Evolutionary conservation across 2,888 invertebrate species (phyloP).

Genomic region (Hybos culiciformis): DNA sequence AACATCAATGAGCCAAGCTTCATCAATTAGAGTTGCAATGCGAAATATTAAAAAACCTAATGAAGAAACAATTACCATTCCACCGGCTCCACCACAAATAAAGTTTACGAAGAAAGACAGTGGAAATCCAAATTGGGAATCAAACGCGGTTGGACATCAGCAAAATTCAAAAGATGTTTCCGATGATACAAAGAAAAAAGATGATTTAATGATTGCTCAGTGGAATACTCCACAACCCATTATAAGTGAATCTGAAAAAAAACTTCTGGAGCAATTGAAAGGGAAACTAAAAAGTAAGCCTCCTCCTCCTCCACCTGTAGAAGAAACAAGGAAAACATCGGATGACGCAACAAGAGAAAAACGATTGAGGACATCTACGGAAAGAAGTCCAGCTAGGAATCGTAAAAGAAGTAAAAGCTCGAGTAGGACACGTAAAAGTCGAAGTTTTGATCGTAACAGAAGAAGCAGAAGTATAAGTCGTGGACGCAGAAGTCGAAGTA

Average conservation of each 20-base stretch:
- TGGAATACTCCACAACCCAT: constrained; percentile 45
- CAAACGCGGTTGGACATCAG: constrained; percentile 17
- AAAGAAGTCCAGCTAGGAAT: constrained; percentile 14
- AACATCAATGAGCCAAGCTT: constrained; percentile 35
- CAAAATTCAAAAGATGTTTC: constrained; percentile 15
- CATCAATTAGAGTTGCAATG: constrained; percentile 53
- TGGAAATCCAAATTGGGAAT: background rate
- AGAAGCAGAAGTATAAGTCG: constrained; percentile 18
- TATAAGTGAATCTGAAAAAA: constrained; percentile 43
- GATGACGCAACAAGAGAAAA: constrained; percentile 21
- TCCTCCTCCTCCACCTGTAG: no score
- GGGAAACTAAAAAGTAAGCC: constrained; percentile 30
- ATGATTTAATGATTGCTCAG: constrained; percentile 41
- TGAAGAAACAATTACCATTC: constrained; percentile 26
- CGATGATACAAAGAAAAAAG: constrained; percentile 28
- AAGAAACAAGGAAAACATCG: constrained; percentile 15
- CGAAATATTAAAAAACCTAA: constrained; percentile 42
- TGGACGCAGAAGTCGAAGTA: constrained; percentile 15
- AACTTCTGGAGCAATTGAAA: constrained; percentile 39
- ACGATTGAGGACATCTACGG: constrained; percentile 4
- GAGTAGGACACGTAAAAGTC: constrained; percentile 4
- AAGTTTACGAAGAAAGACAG: background rate
- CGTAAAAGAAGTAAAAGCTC: constrained; percentile 23
- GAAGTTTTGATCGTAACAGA: constrained; percentile 21
- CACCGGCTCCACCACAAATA: constrained; percentile 24